Base-by-base conservation (phyloP, 2,797 vertebrate genomes). In the Notamacropus eugenii region DNA sequence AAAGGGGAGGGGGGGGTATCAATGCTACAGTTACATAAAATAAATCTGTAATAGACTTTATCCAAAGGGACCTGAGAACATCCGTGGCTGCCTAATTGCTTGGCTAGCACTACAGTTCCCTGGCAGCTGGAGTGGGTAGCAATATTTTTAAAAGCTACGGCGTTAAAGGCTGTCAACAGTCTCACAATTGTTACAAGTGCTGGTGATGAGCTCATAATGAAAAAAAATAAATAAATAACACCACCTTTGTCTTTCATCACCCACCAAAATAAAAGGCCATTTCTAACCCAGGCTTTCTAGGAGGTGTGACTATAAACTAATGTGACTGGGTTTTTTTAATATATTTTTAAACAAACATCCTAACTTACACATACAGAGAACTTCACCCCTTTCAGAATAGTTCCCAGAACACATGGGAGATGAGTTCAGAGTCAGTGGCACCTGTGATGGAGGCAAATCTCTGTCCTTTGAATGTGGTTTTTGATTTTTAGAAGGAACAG, bases 181-280 rank as follows among this genome's bases (percentile, higher is more conserved):
- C 92, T 90, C 55, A n/a, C 29, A 46, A 95, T 57, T 10, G 93
- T 91, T 96, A 93, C 92, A 67, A 96, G 59, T 0, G 34, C 90
- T n/a, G 46, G 93, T 34, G 95, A 94, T 92, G 55, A 54, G 55
- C 96, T 97, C 96, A 92, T 46, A 55, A 90, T 95, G 93, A 46
- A 92, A 95, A 97, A 96, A 97, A 94, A 94, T 52, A 16, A 28
- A 90, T 52, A 91, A 55, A 55, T 58, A 46, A 55, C 56, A 55
- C 2, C 4, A 93, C n/a, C 56, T 95, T n/a, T 31, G 93, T 46
- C 34, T 95, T 93, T 46, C 19, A 95, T 55, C 28, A 55, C 90
- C 55, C 55, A 34, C 40, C 82, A 90, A 52, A 16, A 52, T 55
- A 56, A n/a, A 93, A 93, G 62, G 24, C 11, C 3, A 2, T 0